phyloP scores from a whole-genome alignment of 1,140 invertebrate genomes.

The Zaprionus ghesquierei region DNA sequence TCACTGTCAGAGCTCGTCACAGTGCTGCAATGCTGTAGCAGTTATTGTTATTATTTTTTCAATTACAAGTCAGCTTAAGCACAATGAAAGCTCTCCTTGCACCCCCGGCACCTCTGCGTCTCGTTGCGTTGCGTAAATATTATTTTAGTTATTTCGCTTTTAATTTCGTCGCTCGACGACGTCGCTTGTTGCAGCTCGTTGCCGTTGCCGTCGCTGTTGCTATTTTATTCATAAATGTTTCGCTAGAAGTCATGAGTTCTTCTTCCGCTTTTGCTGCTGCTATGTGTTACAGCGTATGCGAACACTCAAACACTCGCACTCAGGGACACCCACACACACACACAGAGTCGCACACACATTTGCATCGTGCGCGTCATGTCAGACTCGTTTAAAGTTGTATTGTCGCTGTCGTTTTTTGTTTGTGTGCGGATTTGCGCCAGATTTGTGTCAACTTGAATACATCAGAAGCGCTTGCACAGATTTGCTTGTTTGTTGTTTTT shows the following conservation, averaged over 20 bases:
- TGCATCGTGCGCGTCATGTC: conserved; percentile 56
- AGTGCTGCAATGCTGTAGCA: background rate
- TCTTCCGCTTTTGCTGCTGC: too few species aligned
- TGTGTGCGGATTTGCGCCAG: conserved; percentile 75
- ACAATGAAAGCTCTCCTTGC: conserved; percentile 24
- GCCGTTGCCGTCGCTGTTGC: conserved; percentile 30
- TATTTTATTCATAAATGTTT: conserved; percentile 81
- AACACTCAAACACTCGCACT: background rate
- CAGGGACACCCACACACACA: conserved; percentile 17
- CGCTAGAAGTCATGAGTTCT: conserved; percentile 33
- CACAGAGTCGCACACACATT: conserved; percentile 35
- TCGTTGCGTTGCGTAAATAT: background rate
- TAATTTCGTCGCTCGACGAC: conserved; percentile 65
- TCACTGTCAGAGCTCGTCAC: background rate
- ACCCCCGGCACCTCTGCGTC: background rate
- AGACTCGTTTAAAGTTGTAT: conserved; percentile 67
- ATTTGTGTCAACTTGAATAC: conserved; percentile 81
- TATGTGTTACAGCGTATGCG: conserved; percentile 4
- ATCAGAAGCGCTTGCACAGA: conserved; percentile 76
- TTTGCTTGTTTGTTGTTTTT: conserved; percentile 64
- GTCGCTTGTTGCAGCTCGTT: conserved; percentile 39
- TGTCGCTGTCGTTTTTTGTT: conserved; percentile 47
- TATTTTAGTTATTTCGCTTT: conserved; percentile 66
- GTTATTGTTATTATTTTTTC: conserved; percentile 67
- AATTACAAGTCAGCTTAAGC: conserved; percentile 57